Conservation (phyloP, 2,113 vertebrate genomes). For the Apodemus sylvaticus region DNA sequence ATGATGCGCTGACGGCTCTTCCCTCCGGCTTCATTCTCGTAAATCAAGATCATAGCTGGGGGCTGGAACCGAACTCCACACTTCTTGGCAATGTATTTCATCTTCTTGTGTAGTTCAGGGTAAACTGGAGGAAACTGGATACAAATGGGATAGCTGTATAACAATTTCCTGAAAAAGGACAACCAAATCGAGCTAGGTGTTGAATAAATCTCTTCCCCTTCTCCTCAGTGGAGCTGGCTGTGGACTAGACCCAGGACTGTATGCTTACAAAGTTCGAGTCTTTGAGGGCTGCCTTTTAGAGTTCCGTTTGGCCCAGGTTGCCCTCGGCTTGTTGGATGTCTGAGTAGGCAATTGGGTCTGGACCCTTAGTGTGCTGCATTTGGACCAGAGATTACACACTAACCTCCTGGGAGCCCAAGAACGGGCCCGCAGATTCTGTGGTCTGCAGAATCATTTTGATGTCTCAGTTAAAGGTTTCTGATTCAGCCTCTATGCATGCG, state of each 20-base stretch:
- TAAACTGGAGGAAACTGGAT: not conserved
- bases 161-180: slow-evolving; percentile 8
- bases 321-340: not conserved
- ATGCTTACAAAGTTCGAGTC: not conserved
- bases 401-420: not conserved
- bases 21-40: slow-evolving; percentile 83
- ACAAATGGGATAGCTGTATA: slow-evolving; percentile 4
- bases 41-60: slow-evolving; percentile 93
- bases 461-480: slow-evolving; percentile 24
- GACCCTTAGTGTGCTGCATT: not conserved
- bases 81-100: slow-evolving; percentile 89
- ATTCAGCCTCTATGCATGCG: not conserved
- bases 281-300: not conserved
- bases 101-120: slow-evolving; percentile 58
- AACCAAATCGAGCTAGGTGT: not conserved
- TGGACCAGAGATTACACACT: not conserved
- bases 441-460: not conserved
- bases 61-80: slow-evolving; percentile 94
- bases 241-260: not conserved
- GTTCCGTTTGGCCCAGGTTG: not conserved
- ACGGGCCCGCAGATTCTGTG: not conserved
- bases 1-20: slow-evolving; percentile 92
- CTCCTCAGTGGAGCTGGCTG: not conserved
- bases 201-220: not conserved
- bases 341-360: not conserved